These are phyloP conservation scores for Sisor rabdophorus DNA, from an alignment of 2,113 vertebrate genomes.

Conservation along the genomic window DNA sequence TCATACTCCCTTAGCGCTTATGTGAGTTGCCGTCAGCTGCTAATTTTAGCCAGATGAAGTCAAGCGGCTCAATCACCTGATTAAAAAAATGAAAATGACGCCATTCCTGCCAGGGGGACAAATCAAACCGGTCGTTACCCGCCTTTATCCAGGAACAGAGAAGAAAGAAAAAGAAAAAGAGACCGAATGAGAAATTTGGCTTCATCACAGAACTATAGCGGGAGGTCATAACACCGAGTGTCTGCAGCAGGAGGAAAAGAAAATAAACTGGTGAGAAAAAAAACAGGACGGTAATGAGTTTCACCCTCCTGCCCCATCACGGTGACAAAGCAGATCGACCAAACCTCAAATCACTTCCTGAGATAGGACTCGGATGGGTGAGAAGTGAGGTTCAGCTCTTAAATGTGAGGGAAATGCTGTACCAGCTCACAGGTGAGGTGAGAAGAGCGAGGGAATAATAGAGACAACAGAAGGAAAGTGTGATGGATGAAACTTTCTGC, in stretches of 20 bases:
- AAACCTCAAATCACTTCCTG: slow-evolving; percentile 18
- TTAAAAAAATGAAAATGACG: slow-evolving; percentile 45
- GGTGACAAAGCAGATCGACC: neutral
- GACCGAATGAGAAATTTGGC: slow-evolving; percentile 21
- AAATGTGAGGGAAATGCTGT: neutral
- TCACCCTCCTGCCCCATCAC: slow-evolving; percentile 4
- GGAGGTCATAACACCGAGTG: slow-evolving; percentile 33
- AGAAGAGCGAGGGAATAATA: neutral
- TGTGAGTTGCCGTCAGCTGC: slow-evolving; percentile 17
- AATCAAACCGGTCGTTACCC: slow-evolving; percentile 27
- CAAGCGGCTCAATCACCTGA: slow-evolving; percentile 36
- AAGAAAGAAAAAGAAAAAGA: neutral
- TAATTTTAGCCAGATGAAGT: slow-evolving; percentile 41
- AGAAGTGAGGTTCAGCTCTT: neutral
- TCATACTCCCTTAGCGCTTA: neutral
- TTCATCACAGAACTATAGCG: slow-evolving; percentile 22
- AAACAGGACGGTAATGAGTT: slow-evolving; percentile 32
- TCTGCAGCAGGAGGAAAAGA: slow-evolving; percentile 20
- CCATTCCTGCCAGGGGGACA: slow-evolving; percentile 34
- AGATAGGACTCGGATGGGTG: neutral
- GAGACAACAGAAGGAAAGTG: neutral
- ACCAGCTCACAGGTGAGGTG: neutral
- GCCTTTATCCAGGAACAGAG: slow-evolving; percentile 25
- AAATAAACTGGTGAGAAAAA: neutral
- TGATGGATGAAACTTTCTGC: slow-evolving; percentile 13